Evolutionary conservation across 2,888 invertebrate genomes (phyloP).

Genomic region (Dicycla oo): DNA sequence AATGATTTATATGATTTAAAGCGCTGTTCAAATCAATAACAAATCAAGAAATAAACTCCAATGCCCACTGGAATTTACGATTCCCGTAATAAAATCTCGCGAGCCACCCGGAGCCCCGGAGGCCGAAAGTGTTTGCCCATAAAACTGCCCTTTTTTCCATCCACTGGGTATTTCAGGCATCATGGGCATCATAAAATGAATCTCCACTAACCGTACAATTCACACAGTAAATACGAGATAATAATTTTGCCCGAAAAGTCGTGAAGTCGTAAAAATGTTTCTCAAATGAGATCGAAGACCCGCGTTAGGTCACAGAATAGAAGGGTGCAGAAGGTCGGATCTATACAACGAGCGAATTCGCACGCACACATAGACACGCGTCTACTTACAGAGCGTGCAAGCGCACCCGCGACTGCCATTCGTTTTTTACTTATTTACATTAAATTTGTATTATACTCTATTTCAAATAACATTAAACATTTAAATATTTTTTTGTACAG

Average conservation of each 20-base stretch:
- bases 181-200: conserved; percentile 55
- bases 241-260: conserved; percentile 49
- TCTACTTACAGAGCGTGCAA: not conserved
- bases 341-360: not conserved
- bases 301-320: not conserved
- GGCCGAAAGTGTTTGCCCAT: conserved; percentile 42
- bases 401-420: not conserved
- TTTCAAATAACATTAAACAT: no score
- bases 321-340: not conserved
- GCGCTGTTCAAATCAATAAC: conserved; percentile 31
- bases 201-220: conserved; percentile 48
- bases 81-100: conserved; percentile 40
- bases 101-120: not conserved
- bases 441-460: not conserved
- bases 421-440: not conserved
- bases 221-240: conserved; percentile 47
- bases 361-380: not conserved
- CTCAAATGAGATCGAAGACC: conserved; percentile 48
- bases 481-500: no score
- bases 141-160: conserved; percentile 49
- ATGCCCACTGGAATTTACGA: conserved; percentile 41
- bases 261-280: conserved; percentile 51
- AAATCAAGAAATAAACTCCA: conserved; percentile 44
- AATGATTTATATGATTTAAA: not conserved
- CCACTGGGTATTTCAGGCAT: conserved; percentile 41